phyloP scores from a whole-genome alignment of 2,888 invertebrate genomes.

The Drosophila merina region DNA sequence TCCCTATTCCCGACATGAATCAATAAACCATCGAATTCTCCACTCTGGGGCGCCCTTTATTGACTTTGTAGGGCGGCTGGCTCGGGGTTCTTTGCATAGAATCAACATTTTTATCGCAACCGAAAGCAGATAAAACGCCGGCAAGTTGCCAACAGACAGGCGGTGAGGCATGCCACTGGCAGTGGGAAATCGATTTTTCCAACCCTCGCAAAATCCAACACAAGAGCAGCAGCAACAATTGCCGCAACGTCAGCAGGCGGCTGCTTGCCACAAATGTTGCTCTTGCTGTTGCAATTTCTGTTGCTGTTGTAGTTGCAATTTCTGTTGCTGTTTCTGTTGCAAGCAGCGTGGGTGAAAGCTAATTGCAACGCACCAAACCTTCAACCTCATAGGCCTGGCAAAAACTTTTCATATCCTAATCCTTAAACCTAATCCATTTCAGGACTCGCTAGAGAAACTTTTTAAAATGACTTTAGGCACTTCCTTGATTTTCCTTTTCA shows the following conservation, averaged over 20 bases:
- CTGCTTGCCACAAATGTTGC: slow-evolving; percentile 22
- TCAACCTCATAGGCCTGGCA: not conserved
- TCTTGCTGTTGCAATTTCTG: not conserved
- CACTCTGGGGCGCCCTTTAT: slow-evolving; percentile 17
- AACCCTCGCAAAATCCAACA: slow-evolving; percentile 50
- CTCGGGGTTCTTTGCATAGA: slow-evolving; percentile 11
- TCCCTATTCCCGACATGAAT: slow-evolving; percentile 3
- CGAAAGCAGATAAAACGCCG: slow-evolving; percentile 58
- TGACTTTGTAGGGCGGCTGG: slow-evolving; percentile 4
- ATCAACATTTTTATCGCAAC: slow-evolving; percentile 62
- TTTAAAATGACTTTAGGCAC: not conserved
- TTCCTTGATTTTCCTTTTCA: not conserved
- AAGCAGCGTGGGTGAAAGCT: slow-evolving; percentile 34
- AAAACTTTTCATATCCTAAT: not conserved
- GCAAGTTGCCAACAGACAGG: slow-evolving; percentile 28
- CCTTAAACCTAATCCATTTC: not conserved
- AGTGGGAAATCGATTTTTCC: slow-evolving; percentile 81
- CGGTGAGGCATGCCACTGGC: slow-evolving; percentile 39
- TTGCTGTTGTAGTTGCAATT: too few species aligned
- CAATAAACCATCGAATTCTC: slow-evolving; percentile 39
- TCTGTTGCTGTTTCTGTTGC: slow-evolving; percentile 3
- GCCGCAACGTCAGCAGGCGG: slow-evolving; percentile 36
- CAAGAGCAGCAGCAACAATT: slow-evolving; percentile 36
- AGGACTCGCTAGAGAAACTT: not conserved
- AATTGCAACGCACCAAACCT: slow-evolving; percentile 15